Conservation (phyloP, 1,140 invertebrate genomes). For the Leucophenga varia region DNA sequence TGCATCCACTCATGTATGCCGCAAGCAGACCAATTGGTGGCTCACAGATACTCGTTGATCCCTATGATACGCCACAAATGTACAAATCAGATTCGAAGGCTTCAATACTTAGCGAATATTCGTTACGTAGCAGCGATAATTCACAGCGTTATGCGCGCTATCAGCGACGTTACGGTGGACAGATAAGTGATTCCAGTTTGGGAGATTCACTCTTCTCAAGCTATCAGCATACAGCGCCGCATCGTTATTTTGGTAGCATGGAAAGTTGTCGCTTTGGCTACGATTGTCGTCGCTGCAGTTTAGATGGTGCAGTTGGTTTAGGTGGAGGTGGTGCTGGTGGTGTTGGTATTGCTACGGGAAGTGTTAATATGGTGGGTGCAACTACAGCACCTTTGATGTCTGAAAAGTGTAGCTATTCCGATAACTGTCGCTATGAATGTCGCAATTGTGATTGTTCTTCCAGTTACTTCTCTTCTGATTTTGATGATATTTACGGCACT, state of each 20-base stretch:
- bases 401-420: conserved; percentile 51
- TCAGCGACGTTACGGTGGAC: conserved; percentile 19
- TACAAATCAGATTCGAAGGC: conserved; percentile 53
- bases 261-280: conserved; percentile 51
- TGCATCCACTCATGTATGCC: conserved; percentile 48
- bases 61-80: conserved; percentile 41
- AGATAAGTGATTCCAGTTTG: conserved; percentile 41
- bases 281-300: conserved; percentile 49
- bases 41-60: conserved; percentile 45
- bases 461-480: conserved; percentile 55
- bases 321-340: background rate
- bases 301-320: conserved; percentile 36
- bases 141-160: conserved; percentile 43
- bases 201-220: conserved; percentile 36
- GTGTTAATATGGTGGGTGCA: background rate
- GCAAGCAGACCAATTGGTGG: conserved; percentile 45
- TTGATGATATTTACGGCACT: conserved; percentile 48
- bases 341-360: background rate
- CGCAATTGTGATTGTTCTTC: conserved; percentile 55
- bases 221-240: conserved; percentile 28
- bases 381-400: background rate
- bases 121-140: conserved; percentile 47
- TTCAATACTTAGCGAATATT: conserved; percentile 52
- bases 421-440: conserved; percentile 52
- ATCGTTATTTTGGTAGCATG: conserved; percentile 50